These are phyloP conservation scores for Crax fasciolata DNA, from an alignment of 2,797 vertebrate genomes.

Conservation along the genomic window DNA sequence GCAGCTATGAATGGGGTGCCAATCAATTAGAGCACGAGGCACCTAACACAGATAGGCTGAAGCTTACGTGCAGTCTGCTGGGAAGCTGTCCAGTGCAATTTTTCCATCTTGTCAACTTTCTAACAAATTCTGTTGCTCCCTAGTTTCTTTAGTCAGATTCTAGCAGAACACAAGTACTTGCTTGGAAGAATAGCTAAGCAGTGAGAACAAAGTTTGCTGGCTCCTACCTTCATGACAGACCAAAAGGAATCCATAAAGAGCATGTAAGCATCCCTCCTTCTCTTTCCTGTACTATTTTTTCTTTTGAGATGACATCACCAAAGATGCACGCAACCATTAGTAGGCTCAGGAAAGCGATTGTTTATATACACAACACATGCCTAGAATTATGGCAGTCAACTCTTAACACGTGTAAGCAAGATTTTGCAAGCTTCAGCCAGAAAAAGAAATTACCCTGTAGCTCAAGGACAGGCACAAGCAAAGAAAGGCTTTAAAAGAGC, in stretches of 20 bases:
- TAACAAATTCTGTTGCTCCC: not conserved
- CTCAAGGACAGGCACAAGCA: not conserved
- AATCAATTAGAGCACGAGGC: not conserved
- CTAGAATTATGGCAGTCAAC: not conserved
- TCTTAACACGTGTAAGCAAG: not conserved
- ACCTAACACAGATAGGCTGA: not conserved
- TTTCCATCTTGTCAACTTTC: not conserved
- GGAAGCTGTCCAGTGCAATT: not conserved
- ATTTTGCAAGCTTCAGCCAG: not conserved
- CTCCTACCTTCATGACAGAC: fast-evolving
- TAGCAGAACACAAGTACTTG: not conserved
- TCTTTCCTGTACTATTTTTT: not conserved
- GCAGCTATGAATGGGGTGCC: not conserved
- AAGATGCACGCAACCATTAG: not conserved
- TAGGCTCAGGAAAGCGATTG: not conserved
- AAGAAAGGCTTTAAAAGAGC: not conserved
- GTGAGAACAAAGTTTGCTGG: not conserved
- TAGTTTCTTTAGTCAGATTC: not conserved
- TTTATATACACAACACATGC: not conserved
- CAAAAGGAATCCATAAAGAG: not conserved
- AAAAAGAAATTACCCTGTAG: not conserved
- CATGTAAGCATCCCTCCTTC: not conserved
- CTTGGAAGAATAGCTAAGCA: not conserved
- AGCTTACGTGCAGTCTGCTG: not conserved
- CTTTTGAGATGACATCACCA: not conserved